A percentile compares a stretch with the other conserved stretches of the same genome.
Evolutionary conservation across 2,888 invertebrate species (phyloP).

Genomic region (Entomobrya proxima): DNA sequence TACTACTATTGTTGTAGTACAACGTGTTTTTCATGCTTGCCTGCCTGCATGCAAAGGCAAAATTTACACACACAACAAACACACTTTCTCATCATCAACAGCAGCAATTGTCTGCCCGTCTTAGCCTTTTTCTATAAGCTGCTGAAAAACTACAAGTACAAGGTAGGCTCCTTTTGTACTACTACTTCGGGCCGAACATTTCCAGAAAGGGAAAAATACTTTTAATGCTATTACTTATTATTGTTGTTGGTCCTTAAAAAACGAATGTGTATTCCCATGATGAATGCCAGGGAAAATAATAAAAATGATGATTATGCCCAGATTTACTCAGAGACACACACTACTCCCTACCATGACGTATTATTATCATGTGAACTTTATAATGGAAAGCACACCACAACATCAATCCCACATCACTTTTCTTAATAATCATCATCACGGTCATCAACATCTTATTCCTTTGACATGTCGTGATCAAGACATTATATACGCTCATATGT

Average conservation of each 20-base stretch:
- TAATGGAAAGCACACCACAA: conserved; percentile 41
- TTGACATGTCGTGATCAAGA: conserved; percentile 66
- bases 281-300: conserved; percentile 1
- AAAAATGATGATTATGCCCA: conserved; percentile 5
- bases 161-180: background rate
- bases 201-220: conserved; percentile 27
- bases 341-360: conserved; percentile 8
- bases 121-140: background rate
- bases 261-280: conserved; percentile 12
- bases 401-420: conserved; percentile 29
- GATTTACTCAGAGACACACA: conserved; percentile 27
- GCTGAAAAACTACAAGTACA: background rate
- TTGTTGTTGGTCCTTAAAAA: conserved; percentile 27
- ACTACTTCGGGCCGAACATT: background rate
- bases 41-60: background rate
- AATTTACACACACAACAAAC: background rate
- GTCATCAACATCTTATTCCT: background rate
- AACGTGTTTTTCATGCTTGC: background rate
- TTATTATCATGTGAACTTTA: conserved; percentile 41
- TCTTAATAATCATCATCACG: conserved; percentile 7
- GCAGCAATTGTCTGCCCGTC: background rate
- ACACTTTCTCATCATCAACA: background rate
- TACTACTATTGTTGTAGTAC: background rate
- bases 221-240: conserved; percentile 30
- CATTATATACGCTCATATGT: conserved; percentile 46